Percentiles rank a stretch among this genome's conserved stretches.
phyloP scores from a whole-genome alignment of 2,797 vertebrate species.

The Syndactyla subalaris region DNA sequence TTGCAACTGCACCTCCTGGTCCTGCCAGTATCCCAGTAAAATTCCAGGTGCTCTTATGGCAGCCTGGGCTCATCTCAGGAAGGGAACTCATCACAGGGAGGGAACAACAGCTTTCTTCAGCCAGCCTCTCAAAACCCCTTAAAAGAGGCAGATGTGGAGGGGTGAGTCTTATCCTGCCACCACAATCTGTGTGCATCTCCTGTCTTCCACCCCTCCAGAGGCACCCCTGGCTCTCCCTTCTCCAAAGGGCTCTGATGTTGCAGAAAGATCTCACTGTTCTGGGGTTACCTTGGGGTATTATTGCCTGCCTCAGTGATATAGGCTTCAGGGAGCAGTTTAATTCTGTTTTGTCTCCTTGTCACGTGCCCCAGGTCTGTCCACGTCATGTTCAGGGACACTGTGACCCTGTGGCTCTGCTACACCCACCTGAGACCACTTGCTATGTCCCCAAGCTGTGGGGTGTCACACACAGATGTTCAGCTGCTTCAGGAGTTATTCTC shows the following conservation, averaged over 20 bases:
- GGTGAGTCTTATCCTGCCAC: not conserved
- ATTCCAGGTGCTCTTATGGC: not conserved
- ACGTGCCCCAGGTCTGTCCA: not conserved
- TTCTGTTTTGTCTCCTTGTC: not conserved
- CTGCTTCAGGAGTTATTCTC: not conserved
- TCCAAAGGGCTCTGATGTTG: fast-evolving
- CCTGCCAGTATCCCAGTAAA: not conserved
- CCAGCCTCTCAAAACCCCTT: not conserved
- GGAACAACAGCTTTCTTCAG: not conserved
- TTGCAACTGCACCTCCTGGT: not conserved
- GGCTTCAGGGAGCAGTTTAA: not conserved
- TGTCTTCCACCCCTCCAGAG: fast-evolving
- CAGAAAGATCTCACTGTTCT: not conserved
- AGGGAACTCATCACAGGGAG: not conserved
- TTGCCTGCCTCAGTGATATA: not conserved
- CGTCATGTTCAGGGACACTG: not conserved
- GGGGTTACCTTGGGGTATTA: not conserved
- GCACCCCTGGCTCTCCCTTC: fast-evolving
- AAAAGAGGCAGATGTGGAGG: fast-evolving
- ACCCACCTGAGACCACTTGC: not conserved
- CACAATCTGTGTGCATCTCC: not conserved
- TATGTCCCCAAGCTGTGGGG: not conserved
- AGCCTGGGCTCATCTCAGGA: not conserved
- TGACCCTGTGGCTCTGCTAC: not conserved
- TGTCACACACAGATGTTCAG: not conserved